Base-by-base conservation (phyloP, 2,888 invertebrate species). In the Cataglyphis cursor region DNA sequence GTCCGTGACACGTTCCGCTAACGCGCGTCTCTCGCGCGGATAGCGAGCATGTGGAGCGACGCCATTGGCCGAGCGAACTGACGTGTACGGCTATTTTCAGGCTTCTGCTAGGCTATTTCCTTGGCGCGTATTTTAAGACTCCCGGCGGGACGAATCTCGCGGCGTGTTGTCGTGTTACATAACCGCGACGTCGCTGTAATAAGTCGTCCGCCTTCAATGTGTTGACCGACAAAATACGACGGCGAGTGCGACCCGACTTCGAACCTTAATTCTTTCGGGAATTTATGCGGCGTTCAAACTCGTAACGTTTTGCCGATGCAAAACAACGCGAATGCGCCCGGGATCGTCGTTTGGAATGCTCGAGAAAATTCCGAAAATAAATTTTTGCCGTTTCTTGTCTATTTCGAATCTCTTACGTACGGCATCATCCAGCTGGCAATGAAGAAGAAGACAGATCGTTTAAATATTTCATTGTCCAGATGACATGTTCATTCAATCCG, bases 31-130 rank as follows among this genome's bases (percentile, higher is more conserved):
- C 76, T 64, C 78, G 73, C 31, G 41, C 84, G 85, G 82, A 85
- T 31, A 59, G 89, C 88, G 92, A 94, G 95, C 95, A 96, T 96
- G 96, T 96, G 96, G 95, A 95, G 91, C 92, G 85, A 92, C 85
- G 89, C 91, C 91, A 96, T 96, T 96, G 96, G 96, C 91, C 90
- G 91, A 87, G 87, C 83, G 70, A 85, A 86, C 89, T 94, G 93
- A 93, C 93, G 93, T 90, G 92, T 89, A 87, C 87, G 85, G 92
- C 92, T 95, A 94, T 94, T 94, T 94, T 93, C 92, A 90, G 93
- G 91, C 91, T 93, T 93, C 93, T 93, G 91, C 92, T 91, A 92
- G 91, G 92, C 93, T 93, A 94, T 94, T 94, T 94, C 93, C 94
- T 95, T 94, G 94, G 94, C 94, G 94, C 94, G 94, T 95, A 95